Conservation (phyloP, 2,888 invertebrate genomes). For the Stenichneumon culpator region DNA sequence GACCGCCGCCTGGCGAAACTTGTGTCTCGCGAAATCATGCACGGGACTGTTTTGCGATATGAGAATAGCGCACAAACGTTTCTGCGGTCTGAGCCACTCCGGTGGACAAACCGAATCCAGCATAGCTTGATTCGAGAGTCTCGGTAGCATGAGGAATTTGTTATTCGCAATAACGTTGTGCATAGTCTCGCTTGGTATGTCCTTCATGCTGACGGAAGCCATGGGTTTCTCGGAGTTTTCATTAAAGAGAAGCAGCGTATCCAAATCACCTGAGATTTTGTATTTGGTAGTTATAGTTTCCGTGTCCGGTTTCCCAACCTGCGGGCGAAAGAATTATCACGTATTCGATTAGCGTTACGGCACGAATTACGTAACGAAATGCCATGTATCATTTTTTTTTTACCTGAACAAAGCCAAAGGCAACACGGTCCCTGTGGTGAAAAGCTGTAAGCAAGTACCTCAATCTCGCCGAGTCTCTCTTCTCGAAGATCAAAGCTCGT, state of each 20-base stretch:
- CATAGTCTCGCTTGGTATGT: conserved; percentile 95
- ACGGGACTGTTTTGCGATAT: conserved; percentile 89
- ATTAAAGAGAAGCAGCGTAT: conserved; percentile 95
- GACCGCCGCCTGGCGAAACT: conserved; percentile 90
- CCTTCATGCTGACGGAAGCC: conserved; percentile 95
- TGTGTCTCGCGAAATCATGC: conserved; percentile 89
- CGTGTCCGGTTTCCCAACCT: conserved; percentile 90
- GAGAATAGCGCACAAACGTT: conserved; percentile 92
- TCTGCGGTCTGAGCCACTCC: conserved; percentile 92
- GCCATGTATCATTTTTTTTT: conserved; percentile 13
- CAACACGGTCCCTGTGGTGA: conserved; percentile 93
- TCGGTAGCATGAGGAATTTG: conserved; percentile 94
- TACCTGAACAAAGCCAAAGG: conserved; percentile 91
- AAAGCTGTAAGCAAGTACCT: conserved; percentile 96
- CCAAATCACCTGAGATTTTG: conserved; percentile 91
- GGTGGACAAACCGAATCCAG: conserved; percentile 95
- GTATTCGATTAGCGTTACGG: neutral
- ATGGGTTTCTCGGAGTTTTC: conserved; percentile 93
- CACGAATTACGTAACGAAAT: neutral
- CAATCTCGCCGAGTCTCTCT: conserved; percentile 91
- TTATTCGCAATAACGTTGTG: conserved; percentile 95
- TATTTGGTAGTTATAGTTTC: conserved; percentile 89
- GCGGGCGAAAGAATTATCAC: conserved; percentile 39
- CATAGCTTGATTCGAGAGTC: conserved; percentile 95
- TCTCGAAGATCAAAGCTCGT: conserved; percentile 95